phyloP scores from a whole-genome alignment of 2,113 vertebrate genomes.

The Catharus fuscescens region DNA sequence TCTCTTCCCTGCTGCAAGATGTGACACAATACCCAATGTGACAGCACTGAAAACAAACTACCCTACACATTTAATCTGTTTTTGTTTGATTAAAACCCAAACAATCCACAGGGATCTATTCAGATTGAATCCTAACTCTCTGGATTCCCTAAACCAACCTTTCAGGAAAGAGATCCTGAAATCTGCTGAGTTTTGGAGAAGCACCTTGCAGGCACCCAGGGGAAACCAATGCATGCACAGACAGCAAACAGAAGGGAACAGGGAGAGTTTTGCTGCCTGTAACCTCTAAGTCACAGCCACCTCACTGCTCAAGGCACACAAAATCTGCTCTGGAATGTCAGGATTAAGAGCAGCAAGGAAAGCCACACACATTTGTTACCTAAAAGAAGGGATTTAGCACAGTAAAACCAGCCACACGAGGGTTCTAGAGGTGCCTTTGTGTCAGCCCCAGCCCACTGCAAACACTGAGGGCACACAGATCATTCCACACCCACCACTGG shows the following conservation, averaged over 20 bases:
- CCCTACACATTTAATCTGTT: accelerated
- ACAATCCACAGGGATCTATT: neutral
- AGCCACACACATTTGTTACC: neutral
- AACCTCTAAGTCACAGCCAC: neutral
- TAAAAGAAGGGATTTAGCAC: neutral
- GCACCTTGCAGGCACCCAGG: neutral
- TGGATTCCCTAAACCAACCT: neutral
- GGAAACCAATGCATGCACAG: neutral
- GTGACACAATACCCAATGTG: neutral
- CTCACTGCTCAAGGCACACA: neutral
- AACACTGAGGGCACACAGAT: neutral
- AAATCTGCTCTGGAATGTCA: neutral
- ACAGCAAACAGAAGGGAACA: neutral
- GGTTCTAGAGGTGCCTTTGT: neutral
- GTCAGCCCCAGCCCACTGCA: neutral
- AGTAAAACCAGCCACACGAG: neutral
- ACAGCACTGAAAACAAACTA: neutral
- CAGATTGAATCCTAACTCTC: neutral
- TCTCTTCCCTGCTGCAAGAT: neutral
- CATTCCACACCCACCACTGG: neutral
- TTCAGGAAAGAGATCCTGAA: neutral
- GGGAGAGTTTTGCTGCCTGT: neutral
- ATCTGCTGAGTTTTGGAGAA: neutral
- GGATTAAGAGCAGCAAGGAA: neutral
- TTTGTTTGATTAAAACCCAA: neutral